A percentile compares a stretch with the other conserved stretches of the same genome.
Evolutionary conservation across 53 echinoderm and acorn worm genomes (phyloP).

Genomic region (Pentamera pediparva): DNA sequence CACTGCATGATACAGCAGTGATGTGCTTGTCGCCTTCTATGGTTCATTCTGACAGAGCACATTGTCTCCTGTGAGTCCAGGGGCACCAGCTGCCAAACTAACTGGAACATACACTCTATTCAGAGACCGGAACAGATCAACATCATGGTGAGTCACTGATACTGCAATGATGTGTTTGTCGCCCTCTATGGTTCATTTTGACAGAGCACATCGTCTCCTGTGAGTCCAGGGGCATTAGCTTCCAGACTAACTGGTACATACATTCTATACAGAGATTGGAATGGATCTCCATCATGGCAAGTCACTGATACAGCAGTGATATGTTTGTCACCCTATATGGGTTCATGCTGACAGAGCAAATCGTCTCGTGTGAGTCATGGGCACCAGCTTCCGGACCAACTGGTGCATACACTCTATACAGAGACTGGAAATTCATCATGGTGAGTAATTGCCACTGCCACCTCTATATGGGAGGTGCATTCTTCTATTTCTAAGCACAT

Average conservation of each 20-base stretch:
- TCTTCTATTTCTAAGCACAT: no score
- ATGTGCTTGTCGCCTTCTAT: no score
- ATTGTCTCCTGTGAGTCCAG: slow-evolving; percentile 80
- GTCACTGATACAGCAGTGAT: no score
- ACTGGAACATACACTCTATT: slow-evolving; percentile 80
- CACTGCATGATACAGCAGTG: no score
- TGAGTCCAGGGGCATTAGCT: slow-evolving; percentile 71
- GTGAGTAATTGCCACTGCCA: no score
- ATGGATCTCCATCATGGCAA: slow-evolving; percentile 84
- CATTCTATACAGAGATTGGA: slow-evolving; percentile 80
- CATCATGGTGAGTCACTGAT: slow-evolving; percentile 81
- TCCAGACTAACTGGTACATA: slow-evolving; percentile 88
- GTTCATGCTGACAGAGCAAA: slow-evolving; percentile 92
- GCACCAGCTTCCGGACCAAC: slow-evolving; percentile 70
- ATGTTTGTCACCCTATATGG: no score
- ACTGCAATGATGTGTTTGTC: no score
- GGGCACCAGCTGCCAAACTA: slow-evolving; percentile 70
- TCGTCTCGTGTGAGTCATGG: slow-evolving; percentile 79
- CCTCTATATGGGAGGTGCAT: no score
- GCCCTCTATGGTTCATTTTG: no score
- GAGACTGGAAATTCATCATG: slow-evolving; percentile 78
- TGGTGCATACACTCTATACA: slow-evolving; percentile 87
- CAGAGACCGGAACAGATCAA: slow-evolving; percentile 91
- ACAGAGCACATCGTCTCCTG: slow-evolving; percentile 87
- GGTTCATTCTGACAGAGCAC: slow-evolving; percentile 95